Conservation (phyloP, 1,140 invertebrate species). For the Sitophilus oryzae region DNA sequence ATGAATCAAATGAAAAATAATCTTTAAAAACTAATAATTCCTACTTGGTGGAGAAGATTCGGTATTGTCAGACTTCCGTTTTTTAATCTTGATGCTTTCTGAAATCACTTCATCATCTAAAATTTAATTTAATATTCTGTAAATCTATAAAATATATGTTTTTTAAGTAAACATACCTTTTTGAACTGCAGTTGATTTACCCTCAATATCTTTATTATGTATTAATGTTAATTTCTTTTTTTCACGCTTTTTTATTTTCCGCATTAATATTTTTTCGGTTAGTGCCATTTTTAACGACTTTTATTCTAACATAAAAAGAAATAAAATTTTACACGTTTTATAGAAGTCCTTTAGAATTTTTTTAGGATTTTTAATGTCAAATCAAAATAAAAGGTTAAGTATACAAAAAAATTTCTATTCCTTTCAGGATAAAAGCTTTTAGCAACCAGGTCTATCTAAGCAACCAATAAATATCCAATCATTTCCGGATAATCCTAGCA, state of each 20-base stretch:
- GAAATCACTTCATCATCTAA: not conserved
- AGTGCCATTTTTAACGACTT: slow-evolving; percentile 70
- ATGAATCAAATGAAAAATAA: not conserved
- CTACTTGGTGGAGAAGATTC: not conserved
- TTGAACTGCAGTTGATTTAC: slow-evolving; percentile 4
- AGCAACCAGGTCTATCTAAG: no score
- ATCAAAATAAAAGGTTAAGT: no score
- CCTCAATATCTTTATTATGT: slow-evolving; percentile 22
- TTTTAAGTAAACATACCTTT: slow-evolving; percentile 21
- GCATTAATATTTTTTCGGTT: slow-evolving; percentile 68
- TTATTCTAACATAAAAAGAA: not conserved
- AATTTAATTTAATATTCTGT: not conserved
- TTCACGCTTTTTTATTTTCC: slow-evolving; percentile 71
- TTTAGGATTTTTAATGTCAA: no score
- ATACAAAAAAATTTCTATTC: no score
- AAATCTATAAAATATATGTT: slow-evolving; percentile 9
- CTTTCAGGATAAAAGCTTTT: no score
- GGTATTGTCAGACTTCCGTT: not conserved
- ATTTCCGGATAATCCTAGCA: no score
- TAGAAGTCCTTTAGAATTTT: no score
- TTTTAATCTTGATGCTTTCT: not conserved
- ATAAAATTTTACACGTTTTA: not conserved
- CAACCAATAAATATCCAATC: no score
- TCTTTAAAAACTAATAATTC: not conserved
- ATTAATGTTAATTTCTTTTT: slow-evolving; percentile 52